Evolutionary conservation across 2,888 invertebrate species (phyloP).

Genomic region (Hypselothyrea guttata): DNA sequence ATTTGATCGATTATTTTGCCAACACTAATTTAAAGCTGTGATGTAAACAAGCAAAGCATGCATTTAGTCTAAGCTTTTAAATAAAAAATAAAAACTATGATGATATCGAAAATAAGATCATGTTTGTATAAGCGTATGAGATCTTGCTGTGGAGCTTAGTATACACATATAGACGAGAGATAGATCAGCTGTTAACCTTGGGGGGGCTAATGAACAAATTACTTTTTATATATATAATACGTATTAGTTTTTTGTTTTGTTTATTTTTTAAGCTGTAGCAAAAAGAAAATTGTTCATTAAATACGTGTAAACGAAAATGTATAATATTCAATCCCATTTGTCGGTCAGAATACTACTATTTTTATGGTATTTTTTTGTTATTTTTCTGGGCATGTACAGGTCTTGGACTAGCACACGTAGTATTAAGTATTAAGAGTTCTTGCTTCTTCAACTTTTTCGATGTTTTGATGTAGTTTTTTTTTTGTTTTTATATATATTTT

Average conservation of each 20-base stretch:
- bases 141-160: too few relatives aligned
- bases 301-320: conserved; percentile 83
- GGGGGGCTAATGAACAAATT: conserved; percentile 77
- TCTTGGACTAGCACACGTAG: conserved; percentile 47
- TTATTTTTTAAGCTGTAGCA: conserved; percentile 54
- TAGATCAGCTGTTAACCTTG: conserved; percentile 38
- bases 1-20: too few relatives aligned
- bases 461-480: conserved; percentile 3
- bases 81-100: conserved; percentile 43
- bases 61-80: conserved; percentile 53
- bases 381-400: conserved; percentile 30
- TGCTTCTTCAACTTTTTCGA: neutral
- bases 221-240: conserved; percentile 56
- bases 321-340: conserved; percentile 83
- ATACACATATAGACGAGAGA: conserved; percentile 19
- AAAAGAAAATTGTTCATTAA: conserved; percentile 82
- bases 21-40: too few relatives aligned
- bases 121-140: conserved; percentile 34
- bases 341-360: conserved; percentile 48
- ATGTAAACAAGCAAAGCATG: conserved; percentile 59
- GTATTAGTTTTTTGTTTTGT: conserved; percentile 14
- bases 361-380: conserved; percentile 29
- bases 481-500: conserved; percentile 23
- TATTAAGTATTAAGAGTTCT: too few relatives aligned
- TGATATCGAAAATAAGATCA: conserved; percentile 33